Evolutionary conservation across 1,140 invertebrate species (phyloP).

Genomic region (Copidosoma floridanum): DNA sequence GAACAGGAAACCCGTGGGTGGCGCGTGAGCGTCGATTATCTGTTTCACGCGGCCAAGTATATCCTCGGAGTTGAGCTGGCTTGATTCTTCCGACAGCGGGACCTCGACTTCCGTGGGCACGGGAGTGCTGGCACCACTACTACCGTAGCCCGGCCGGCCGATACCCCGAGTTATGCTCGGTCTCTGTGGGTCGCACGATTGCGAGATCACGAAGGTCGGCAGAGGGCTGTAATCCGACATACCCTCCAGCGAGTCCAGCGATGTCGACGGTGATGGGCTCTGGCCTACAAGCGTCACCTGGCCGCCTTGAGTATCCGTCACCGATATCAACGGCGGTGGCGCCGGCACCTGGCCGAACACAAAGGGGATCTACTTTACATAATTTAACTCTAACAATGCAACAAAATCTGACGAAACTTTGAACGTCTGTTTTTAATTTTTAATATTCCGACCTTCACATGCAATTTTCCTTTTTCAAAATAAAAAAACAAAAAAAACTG

Average conservation of each 20-base stretch:
- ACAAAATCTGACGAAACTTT: too few relatives aligned
- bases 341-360: slow-evolving; percentile 48
- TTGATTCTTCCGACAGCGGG: slow-evolving; percentile 76
- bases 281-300: slow-evolving; percentile 75
- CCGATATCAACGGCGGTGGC: slow-evolving; percentile 86
- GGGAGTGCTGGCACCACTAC: slow-evolving; percentile 47
- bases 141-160: slow-evolving; percentile 56
- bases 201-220: slow-evolving; percentile 69
- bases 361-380: slow-evolving; percentile 18
- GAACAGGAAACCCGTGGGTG: slow-evolving; percentile 71
- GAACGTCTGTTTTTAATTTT: too few relatives aligned
- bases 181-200: slow-evolving; percentile 69
- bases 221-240: slow-evolving; percentile 52
- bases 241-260: slow-evolving; percentile 51
- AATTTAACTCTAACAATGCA: slow-evolving; percentile 15
- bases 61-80: slow-evolving; percentile 72
- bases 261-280: slow-evolving; percentile 56
- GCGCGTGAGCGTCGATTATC: slow-evolving; percentile 75
- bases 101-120: slow-evolving; percentile 63
- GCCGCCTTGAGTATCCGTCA: slow-evolving; percentile 85
- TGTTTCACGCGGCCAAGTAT: slow-evolving; percentile 81
- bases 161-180: slow-evolving; percentile 80
- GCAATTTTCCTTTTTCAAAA: too few relatives aligned
- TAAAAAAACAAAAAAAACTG: background rate
- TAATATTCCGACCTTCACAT: too few relatives aligned